A percentile compares a stretch with the other conserved stretches of the same genome.
phyloP scores from a whole-genome alignment of 2,888 invertebrate species.

The Vanessa cardui region DNA sequence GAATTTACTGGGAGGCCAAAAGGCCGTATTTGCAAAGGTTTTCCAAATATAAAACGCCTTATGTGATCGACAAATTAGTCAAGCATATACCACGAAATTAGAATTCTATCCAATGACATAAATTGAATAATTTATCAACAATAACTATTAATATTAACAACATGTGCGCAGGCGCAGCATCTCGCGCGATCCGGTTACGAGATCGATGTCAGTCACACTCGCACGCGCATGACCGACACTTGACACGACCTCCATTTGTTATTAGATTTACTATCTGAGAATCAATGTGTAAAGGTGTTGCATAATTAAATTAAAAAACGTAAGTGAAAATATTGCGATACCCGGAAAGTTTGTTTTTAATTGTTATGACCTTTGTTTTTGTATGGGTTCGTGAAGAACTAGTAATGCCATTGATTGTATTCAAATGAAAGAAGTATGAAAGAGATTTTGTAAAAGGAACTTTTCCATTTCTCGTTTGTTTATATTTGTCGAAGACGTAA shows the following conservation, averaged over 20 bases:
- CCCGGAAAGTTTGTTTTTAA: background rate
- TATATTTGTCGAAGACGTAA: too few relatives aligned
- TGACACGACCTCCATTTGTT: slow-evolving; percentile 46
- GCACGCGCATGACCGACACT: slow-evolving; percentile 57
- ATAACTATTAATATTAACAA: slow-evolving; percentile 10
- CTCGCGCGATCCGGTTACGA: slow-evolving; percentile 55
- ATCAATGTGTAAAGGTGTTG: slow-evolving; percentile 8
- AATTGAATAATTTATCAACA: slow-evolving; percentile 9
- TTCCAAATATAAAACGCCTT: too few relatives aligned
- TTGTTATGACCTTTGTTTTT: too few relatives aligned
- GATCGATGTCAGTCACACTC: slow-evolving; percentile 66
- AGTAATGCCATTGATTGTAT: too few relatives aligned
- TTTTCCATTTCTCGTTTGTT: too few relatives aligned
- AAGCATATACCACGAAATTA: too few relatives aligned
- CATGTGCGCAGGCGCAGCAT: slow-evolving; percentile 31
- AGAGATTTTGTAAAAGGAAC: too few relatives aligned
- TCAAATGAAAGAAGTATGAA: too few relatives aligned
- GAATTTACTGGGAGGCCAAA: too few relatives aligned
- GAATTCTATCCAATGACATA: background rate
- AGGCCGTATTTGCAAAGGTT: too few relatives aligned
- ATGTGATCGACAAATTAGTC: too few relatives aligned
- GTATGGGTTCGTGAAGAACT: too few relatives aligned
- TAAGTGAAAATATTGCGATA: background rate
- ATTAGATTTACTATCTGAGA: slow-evolving; percentile 23
- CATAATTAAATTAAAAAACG: background rate